Evolutionary conservation across 2,888 invertebrate genomes (phyloP).

Genomic region (Ophion slaviceki): DNA sequence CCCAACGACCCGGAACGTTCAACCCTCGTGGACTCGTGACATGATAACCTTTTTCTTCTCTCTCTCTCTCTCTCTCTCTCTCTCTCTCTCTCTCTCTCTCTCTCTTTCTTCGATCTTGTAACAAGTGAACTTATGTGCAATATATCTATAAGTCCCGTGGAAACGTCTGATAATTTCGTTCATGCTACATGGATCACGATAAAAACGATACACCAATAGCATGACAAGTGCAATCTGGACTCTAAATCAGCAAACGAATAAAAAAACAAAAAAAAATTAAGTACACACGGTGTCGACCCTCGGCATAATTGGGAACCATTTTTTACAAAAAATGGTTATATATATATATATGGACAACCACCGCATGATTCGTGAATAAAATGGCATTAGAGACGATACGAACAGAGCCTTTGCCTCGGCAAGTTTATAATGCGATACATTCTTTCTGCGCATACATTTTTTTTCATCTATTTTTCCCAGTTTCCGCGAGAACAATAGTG

Average conservation of each 20-base stretch:
- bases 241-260: neutral
- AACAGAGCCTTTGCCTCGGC: neutral
- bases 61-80: constrained; percentile 10
- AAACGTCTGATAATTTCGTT: constrained; percentile 52
- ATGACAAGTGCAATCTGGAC: constrained; percentile 5
- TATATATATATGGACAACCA: too few species aligned
- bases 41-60: constrained; percentile 60
- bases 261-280: neutral
- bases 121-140: constrained; percentile 24
- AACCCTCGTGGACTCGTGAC: constrained; percentile 60
- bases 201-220: constrained; percentile 20
- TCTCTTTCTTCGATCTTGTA: constrained; percentile 24
- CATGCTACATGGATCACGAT: constrained; percentile 55
- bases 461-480: neutral
- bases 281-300: neutral
- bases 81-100: constrained; percentile 20
- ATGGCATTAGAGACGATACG: neutral
- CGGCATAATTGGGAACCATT: neutral
- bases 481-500: neutral
- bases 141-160: constrained; percentile 41
- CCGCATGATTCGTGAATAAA: neutral
- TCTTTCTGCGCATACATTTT: neutral
- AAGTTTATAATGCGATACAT: neutral
- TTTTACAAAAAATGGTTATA: too few species aligned
- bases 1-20: constrained; percentile 76